phyloP scores from a whole-genome alignment of 2,797 vertebrate species.

The Sebastes umbrosus region DNA sequence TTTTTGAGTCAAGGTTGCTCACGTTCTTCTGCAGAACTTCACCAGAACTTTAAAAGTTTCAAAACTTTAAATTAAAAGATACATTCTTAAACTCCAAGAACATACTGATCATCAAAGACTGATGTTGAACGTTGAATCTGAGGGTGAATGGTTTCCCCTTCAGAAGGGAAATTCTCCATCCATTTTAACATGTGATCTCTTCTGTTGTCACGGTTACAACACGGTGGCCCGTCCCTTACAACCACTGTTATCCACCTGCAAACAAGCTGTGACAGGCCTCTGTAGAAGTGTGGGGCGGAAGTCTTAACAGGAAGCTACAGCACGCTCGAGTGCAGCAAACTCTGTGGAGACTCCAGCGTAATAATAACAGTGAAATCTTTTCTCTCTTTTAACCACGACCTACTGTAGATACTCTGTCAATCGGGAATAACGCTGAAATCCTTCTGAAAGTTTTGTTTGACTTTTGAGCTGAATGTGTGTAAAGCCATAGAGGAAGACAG shows the following conservation, averaged over 20 bases:
- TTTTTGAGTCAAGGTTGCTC: not conserved
- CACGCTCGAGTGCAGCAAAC: not conserved
- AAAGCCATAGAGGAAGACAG: not conserved
- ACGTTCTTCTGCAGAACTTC: not conserved
- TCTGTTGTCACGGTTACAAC: slow-evolving; percentile 17
- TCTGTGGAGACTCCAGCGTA: not conserved
- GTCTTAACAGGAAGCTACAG: not conserved
- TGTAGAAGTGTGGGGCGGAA: not conserved
- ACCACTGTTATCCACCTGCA: slow-evolving; percentile 10
- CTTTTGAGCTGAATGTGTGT: slow-evolving; percentile 18
- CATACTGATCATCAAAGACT: not conserved
- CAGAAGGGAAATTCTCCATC: not conserved
- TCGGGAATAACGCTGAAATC: slow-evolving; percentile 27
- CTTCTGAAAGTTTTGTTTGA: not conserved
- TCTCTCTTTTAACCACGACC: slow-evolving; percentile 8
- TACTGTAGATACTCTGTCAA: slow-evolving; percentile 10
- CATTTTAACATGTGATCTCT: not conserved
- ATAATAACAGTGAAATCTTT: slow-evolving; percentile 13
- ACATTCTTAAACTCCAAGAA: not conserved
- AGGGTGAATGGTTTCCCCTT: not conserved
- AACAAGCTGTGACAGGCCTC: slow-evolving; percentile 19
- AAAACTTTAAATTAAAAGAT: not conserved
- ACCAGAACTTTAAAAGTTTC: not conserved
- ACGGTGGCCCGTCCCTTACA: not conserved
- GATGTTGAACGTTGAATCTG: not conserved